phyloP scores from a whole-genome alignment of 2,888 invertebrate species.

The Synergus gifuensis region DNA sequence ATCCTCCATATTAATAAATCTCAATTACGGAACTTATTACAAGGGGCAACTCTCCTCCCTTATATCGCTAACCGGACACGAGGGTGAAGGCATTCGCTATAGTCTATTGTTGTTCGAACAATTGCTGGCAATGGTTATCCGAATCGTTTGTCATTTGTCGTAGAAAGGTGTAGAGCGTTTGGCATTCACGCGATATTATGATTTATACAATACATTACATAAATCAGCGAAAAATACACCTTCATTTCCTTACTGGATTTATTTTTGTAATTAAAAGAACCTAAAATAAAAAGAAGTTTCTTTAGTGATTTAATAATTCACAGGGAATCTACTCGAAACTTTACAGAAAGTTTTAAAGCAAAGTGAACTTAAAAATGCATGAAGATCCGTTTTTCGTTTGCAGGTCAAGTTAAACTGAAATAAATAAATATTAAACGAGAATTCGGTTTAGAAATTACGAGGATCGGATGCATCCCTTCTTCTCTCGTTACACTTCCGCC shows the following conservation, averaged over 20 bases:
- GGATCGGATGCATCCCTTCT: conserved; percentile 61
- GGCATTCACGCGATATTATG: neutral
- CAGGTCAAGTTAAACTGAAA: conserved; percentile 76
- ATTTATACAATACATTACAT: conserved; percentile 3
- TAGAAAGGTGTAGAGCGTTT: neutral
- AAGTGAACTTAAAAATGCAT: conserved; percentile 14
- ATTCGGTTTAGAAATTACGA: conserved; percentile 74
- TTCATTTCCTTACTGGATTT: neutral
- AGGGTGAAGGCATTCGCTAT: conserved; percentile 68
- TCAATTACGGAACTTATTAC: conserved; percentile 76
- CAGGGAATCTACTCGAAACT: neutral
- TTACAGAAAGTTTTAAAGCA: neutral
- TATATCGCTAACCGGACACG: conserved; percentile 62
- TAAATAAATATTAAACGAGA: conserved; percentile 78
- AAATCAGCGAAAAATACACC: conserved; percentile 1
- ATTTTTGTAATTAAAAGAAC: neutral
- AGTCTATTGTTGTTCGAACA: conserved; percentile 65
- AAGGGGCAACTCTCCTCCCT: conserved; percentile 68
- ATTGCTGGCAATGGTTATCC: conserved; percentile 63
- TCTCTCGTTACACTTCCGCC: conserved; percentile 48
- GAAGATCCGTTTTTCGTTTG: conserved; percentile 68
- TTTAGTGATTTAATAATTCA: neutral
- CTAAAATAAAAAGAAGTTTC: no score
- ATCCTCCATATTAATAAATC: conserved; percentile 75
- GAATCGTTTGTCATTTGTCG: conserved; percentile 45